Percentiles rank a stretch among this genome's conserved stretches.
phyloP scores from a whole-genome alignment of 92 coral and sea anemone species.

The Paragorgia papillata region DNA sequence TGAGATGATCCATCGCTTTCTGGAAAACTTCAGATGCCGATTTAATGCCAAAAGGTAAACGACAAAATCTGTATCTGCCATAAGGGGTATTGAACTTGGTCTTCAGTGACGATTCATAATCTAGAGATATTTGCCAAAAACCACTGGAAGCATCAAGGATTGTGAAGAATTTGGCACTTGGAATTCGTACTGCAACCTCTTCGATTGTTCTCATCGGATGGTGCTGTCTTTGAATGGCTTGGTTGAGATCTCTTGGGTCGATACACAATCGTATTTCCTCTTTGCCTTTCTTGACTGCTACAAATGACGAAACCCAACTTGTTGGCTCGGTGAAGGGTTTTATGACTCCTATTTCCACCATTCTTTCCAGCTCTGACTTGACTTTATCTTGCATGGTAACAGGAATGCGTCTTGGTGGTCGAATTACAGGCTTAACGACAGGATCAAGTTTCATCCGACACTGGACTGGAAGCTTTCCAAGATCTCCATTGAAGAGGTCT shows the following conservation, averaged over 20 bases:
- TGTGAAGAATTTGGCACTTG: constrained; percentile 37
- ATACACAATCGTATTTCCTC: constrained; percentile 38
- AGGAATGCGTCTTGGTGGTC: constrained; percentile 46
- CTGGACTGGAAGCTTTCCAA: constrained; percentile 34
- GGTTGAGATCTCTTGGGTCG: constrained; percentile 27
- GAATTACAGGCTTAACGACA: constrained; percentile 39
- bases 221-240: constrained; percentile 30
- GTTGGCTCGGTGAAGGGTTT: constrained; percentile 15
- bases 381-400: constrained; percentile 43
- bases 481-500: constrained; percentile 10
- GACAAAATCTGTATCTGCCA: constrained; percentile 35
- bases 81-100: constrained; percentile 36
- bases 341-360: constrained; percentile 39
- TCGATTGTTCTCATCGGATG: constrained; percentile 39
- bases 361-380: constrained; percentile 44
- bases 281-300: constrained; percentile 21
- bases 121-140: too few relatives aligned
- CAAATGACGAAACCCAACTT: constrained; percentile 37
- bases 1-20: constrained; percentile 40
- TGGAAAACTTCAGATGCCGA: constrained; percentile 38
- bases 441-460: constrained; percentile 41
- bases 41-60: constrained; percentile 48
- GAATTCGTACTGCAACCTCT: constrained; percentile 33
- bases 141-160: too few relatives aligned
- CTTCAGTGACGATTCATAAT: constrained; percentile 29